Evolutionary conservation across 2,113 vertebrate species (phyloP).

Genomic region (Catharus fuscescens): DNA sequence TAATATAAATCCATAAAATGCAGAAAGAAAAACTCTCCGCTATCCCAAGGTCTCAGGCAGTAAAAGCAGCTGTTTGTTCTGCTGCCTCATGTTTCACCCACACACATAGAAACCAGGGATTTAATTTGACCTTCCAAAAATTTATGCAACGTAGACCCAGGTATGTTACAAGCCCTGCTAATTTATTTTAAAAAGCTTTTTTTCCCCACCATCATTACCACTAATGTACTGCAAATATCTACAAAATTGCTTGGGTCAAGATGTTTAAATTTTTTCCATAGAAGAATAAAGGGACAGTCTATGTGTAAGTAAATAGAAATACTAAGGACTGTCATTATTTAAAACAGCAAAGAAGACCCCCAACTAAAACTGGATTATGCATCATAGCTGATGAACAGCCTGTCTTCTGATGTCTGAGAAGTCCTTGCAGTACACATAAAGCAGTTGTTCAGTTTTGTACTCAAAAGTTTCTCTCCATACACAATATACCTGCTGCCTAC

Average conservation of each 20-base stretch:
- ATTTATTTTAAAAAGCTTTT: background rate
- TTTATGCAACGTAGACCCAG: accelerated
- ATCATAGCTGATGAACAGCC: background rate
- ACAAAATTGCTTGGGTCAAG: background rate
- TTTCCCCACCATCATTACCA: background rate
- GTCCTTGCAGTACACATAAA: background rate
- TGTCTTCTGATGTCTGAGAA: background rate
- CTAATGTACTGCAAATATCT: background rate
- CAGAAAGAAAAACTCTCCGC: background rate
- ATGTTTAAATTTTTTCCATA: background rate
- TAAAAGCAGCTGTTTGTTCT: background rate
- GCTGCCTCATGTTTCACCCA: background rate
- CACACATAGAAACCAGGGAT: background rate
- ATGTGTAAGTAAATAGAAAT: background rate
- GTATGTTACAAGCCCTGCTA: background rate
- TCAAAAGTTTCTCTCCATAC: background rate
- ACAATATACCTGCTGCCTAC: background rate
- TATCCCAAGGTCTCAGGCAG: background rate
- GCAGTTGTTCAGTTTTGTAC: background rate
- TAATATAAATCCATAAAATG: background rate
- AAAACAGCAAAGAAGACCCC: background rate
- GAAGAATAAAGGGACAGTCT: background rate
- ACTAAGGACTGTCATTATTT: background rate
- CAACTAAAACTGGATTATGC: background rate
- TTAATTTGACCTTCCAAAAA: background rate